phyloP scores from a whole-genome alignment of 2,888 invertebrate species.

The Incurvaria masculella region DNA sequence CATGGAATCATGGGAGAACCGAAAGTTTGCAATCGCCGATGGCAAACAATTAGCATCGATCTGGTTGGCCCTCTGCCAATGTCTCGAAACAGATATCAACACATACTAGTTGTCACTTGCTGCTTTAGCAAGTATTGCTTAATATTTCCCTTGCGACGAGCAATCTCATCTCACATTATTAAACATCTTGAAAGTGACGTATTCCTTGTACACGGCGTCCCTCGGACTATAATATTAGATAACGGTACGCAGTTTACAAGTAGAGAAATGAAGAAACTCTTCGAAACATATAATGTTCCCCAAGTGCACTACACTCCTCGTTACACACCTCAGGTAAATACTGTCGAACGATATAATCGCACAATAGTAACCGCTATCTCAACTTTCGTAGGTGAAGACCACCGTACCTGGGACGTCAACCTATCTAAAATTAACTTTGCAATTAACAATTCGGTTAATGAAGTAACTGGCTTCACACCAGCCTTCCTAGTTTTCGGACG shows the following conservation, averaged over 20 bases:
- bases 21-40: background rate
- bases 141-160: conserved; percentile 13
- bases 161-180: background rate
- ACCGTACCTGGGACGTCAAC: conserved; percentile 14
- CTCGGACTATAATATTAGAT: conserved; percentile 17
- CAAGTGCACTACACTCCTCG: conserved; percentile 14
- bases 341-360: conserved; percentile 17
- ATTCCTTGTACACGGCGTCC: conserved; percentile 20
- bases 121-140: conserved; percentile 18
- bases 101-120: conserved; percentile 15
- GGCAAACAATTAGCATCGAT: background rate
- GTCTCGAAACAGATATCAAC: background rate
- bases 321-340: conserved; percentile 12
- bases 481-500: conserved; percentile 14
- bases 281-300: conserved; percentile 18
- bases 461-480: conserved; percentile 16
- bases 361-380: conserved; percentile 7
- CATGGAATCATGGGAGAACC: background rate
- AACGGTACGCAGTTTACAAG: conserved; percentile 20
- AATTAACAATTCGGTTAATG: conserved; percentile 17
- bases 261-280: conserved; percentile 1
- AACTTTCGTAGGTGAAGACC: conserved; percentile 6
- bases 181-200: conserved; percentile 16
- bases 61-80: background rate
- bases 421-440: conserved; percentile 17